Evolutionary conservation across 1,140 invertebrate species (phyloP).

Genomic region (Leptopilina boulardi): DNA sequence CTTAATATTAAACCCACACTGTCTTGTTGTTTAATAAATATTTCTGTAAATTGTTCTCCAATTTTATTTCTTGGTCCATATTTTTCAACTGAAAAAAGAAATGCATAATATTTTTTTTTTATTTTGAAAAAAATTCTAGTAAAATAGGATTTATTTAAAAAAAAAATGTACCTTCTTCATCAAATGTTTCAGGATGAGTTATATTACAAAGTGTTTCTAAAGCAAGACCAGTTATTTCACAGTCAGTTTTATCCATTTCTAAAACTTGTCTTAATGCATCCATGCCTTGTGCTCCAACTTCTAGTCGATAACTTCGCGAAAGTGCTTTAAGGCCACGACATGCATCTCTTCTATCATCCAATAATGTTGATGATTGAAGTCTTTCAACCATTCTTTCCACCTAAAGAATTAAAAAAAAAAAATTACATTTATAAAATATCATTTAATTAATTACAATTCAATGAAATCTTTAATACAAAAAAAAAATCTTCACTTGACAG

Average conservation of each 20-base stretch:
- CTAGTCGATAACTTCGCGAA: conserved; percentile 93
- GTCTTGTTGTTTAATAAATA: conserved; percentile 95
- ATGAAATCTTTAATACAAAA: conserved; percentile 5
- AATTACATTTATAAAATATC: not conserved
- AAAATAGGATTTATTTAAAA: too few species aligned
- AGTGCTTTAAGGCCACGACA: conserved; percentile 95
- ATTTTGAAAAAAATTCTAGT: not conserved
- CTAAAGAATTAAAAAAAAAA: conserved; percentile 74
- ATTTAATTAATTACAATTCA: conserved; percentile 23
- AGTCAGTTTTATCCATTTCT: conserved; percentile 89
- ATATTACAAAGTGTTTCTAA: conserved; percentile 95
- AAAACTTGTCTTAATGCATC: conserved; percentile 88
- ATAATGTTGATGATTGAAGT: conserved; percentile 91
- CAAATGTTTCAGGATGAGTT: conserved; percentile 88
- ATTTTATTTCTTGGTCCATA: conserved; percentile 72
- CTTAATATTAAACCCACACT: conserved; percentile 91
- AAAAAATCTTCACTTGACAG: too few species aligned
- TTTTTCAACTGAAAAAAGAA: conserved; percentile 71
- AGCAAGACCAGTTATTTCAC: conserved; percentile 93
- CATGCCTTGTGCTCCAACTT: conserved; percentile 97
- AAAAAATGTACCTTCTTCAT: conserved; percentile 82
- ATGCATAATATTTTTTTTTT: too few species aligned
- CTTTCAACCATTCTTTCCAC: conserved; percentile 95
- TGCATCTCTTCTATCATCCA: conserved; percentile 97
- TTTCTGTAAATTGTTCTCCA: conserved; percentile 98